Base-by-base conservation (phyloP, 1,140 invertebrate species). In the Trachymyrmex septentrionalis region DNA sequence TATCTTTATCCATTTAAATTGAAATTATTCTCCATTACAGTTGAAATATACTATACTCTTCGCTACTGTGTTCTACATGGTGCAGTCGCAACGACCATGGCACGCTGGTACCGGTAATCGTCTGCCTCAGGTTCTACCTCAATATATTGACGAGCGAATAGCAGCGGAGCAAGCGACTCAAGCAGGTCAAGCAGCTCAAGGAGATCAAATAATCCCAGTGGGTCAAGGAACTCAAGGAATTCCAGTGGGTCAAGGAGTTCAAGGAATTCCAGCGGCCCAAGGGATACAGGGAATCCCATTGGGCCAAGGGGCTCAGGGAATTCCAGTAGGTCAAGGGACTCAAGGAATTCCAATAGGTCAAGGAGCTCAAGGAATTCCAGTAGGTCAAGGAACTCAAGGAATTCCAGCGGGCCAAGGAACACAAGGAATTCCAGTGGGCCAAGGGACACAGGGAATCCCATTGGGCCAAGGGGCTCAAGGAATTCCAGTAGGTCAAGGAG, bases 111-210 rank as follows among this genome's bases (percentile, higher is more conserved):
- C 57, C 5, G 67, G 61, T 6, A 53, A 24, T 59, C 80, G 75
- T 21, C 80, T 90, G 30, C 92, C 91, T 0, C 67, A 48, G 4
- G 92, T 93, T 2, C 82, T 92, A 12, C 92, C 91, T 10, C 92
- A 92, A 30, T 93, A 91, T 53, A 19, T 77, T 5, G 77, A 92
- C 0, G 64, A 80, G 21, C 75, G 82, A 57, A 14, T 44, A 34
- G 27, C 69, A 1, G 19, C 69, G n/a, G 55, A 81, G 3, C 80
- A 82, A 59, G 53, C 67, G 0, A 6, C 0, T 16, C 78, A 80
- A 80, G 24, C 1, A 3, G 0, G 6, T 16, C 55, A 59, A 16
- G 34, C 55, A 1, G 12, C 0, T 10, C 78, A 67, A 80, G 24
- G 10, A 4, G 0, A 2, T 5, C 34, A 59, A 16, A 4, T 5